phyloP scores from a whole-genome alignment of 2,888 invertebrate species.

The Augochlorella aurata region DNA sequence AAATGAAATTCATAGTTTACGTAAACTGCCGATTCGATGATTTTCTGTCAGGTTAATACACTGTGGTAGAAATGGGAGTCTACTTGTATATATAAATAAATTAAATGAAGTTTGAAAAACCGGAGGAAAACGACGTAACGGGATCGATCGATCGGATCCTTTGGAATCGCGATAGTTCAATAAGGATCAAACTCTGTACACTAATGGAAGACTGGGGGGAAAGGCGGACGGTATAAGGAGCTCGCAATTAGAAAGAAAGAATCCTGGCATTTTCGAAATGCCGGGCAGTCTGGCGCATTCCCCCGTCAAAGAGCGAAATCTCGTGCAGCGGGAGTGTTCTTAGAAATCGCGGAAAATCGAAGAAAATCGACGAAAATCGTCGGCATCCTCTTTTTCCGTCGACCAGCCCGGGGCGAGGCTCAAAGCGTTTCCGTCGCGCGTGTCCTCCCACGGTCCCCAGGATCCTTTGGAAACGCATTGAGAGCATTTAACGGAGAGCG shows the following conservation, averaged over 20 bases:
- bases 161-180: background rate
- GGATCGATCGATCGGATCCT: background rate
- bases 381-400: constrained; percentile 58
- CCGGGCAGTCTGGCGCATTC: background rate
- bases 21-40: too few species aligned
- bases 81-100: too few species aligned
- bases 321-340: constrained; percentile 30
- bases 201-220: background rate
- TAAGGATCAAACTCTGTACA: background rate
- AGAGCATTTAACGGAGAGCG: constrained; percentile 28
- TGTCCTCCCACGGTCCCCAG: constrained; percentile 5
- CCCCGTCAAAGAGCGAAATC: constrained; percentile 27
- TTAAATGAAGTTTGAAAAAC: too few species aligned
- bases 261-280: constrained; percentile 10
- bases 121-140: too few species aligned
- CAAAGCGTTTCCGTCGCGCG: constrained; percentile 60
- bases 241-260: constrained; percentile 4
- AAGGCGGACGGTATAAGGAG: background rate
- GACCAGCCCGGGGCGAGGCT: constrained; percentile 62
- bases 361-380: constrained; percentile 46
- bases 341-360: constrained; percentile 31
- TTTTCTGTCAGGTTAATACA: too few species aligned
- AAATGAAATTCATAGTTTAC: too few species aligned
- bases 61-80: too few species aligned
- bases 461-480: constrained; percentile 47